Evolutionary conservation across 2,113 vertebrate species (phyloP), one percentile per base, ranked within the genome.

Genomic region (Corythaeola cristata): DNA sequence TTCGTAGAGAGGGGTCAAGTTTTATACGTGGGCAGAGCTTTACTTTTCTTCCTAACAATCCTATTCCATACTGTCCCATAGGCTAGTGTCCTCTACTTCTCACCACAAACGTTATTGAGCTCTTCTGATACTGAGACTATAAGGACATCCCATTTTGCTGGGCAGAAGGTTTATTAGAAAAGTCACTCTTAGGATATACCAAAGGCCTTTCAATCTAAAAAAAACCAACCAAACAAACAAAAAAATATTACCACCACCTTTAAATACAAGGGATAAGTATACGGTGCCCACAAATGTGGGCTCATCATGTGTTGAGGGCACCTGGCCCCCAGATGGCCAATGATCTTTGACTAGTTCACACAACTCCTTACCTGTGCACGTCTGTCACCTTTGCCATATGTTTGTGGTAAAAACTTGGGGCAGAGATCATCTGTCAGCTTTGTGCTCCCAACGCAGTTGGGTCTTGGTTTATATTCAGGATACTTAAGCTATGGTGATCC

Each of bases 1-100:
- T 92, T 97, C 68, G 35, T 77, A 93, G 92, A 85, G 66, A 76
- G 69, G 67, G 87, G 87, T 94, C 95, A 92, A 63, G 58, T 82
- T 92, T 85, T 89, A 69, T 73, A 59, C 1, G 7, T 59, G 58
- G 53, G 81, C 53, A 91, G 77, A 72, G 56, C 35, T n/a, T 86
- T 71, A 28, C 72, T 93, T 93, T 90, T 93, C 71, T 85, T 82
- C 62, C 50, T 75, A 78, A 59, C 0, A 30, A 89, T 91, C 77
- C 41, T 77, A 79, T 90, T 94, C 91, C 91, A 82, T 52, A 33
- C 52, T 72, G 58, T 56, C 44, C 73, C n/a, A 89, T 8, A 77
- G 74, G 71, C 71, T 62, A 55, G 35, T 11, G 63, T 62, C 63
- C 55, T 78, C 55, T 37, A 4, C 49, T 64, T 85, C 66, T 94